Base-by-base conservation (phyloP, 30 jellyfish, hydroid and myxozoan genomes). In the Chrysaora quinquecirrha region DNA sequence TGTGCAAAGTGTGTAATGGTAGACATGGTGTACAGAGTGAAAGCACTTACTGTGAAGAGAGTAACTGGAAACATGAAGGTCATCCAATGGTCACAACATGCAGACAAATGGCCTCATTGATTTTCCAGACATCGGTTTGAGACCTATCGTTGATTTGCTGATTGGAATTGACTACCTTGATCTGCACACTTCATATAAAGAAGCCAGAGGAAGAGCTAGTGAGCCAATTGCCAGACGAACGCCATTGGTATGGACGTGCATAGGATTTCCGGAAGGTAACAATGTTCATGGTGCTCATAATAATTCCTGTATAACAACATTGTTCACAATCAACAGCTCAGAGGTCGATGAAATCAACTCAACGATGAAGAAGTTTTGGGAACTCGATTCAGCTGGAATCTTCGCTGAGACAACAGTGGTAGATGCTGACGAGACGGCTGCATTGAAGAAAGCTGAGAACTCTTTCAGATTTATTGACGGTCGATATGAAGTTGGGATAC, bases 401-500 rank as follows among this genome's bases (percentile, higher is more conserved):
- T 7, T 32, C 34, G 22, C 3, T 1, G 19, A 34, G 67, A 33
- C 25, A 62, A 2, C 78, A 3, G 67, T 30, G 47, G 67, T 29
- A 9, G 34, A 56, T 9, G 1, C 68, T 32, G 70, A 76, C 1
- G 68, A 54, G 46, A 20, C 11, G 19, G 78, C 27, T 27, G 88
- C 88, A 22, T 1, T 62, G 28, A 1, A 76, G 76, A 63, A 38
- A 43, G 83, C 62, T 11, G 84, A 79, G 38, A 11, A 64, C 27
- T 63, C 84, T 4, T 28, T 79, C 34, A 47, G 3, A 18, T 66
- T 79, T 10, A 16, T 16, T 9, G 61, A 79, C 64, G 90, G 83
- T n/a, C 29, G 90, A 10, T 79, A 79, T 66, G 84, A 79, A 50
- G 58, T 79, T 21, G 71, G 74, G 30, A 48, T 79, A 22, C 84